Evolutionary conservation across 2,888 invertebrate species (phyloP).

Genomic region (Agonopterix arenella): DNA sequence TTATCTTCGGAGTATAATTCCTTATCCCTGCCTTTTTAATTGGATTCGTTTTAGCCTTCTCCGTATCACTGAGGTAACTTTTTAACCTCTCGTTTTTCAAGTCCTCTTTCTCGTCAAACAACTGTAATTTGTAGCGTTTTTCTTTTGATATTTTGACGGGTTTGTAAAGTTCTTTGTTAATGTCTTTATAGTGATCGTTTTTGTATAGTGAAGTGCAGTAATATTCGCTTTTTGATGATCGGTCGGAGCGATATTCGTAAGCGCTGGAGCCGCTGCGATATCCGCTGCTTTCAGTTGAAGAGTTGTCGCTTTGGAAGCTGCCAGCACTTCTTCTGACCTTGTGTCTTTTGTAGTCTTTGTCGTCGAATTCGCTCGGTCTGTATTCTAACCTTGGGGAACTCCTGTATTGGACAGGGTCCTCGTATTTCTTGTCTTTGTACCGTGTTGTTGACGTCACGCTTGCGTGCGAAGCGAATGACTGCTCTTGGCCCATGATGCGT

Average conservation of each 20-base stretch:
- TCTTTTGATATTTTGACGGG: constrained; percentile 70
- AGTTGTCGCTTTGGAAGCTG: constrained; percentile 62
- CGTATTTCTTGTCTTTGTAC: constrained; percentile 50
- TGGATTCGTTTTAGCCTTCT: constrained; percentile 61
- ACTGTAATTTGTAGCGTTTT: constrained; percentile 60
- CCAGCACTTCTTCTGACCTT: constrained; percentile 53
- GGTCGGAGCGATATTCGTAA: constrained; percentile 58
- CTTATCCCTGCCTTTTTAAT: constrained; percentile 79
- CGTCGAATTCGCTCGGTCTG: constrained; percentile 40
- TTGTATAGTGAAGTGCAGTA: constrained; percentile 68
- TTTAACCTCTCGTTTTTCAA: constrained; percentile 48
- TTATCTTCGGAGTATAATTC: constrained; percentile 84
- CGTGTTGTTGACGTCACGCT: constrained; percentile 45
- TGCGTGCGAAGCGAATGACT: constrained; percentile 57
- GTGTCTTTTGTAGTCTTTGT: constrained; percentile 49
- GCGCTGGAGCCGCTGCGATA: constrained; percentile 66
- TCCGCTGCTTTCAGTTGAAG: constrained; percentile 63
- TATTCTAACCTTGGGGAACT: constrained; percentile 35
- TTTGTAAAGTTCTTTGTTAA: constrained; percentile 67
- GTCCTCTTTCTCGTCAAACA: constrained; percentile 59
- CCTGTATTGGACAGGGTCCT: constrained; percentile 43
- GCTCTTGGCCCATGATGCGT: constrained; percentile 66
- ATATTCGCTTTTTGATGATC: constrained; percentile 59
- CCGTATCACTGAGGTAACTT: constrained; percentile 54
- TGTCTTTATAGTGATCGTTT: constrained; percentile 68